Evolutionary conservation across 2,113 vertebrate species (phyloP), one percentile per base, ranked within the genome.

Genomic region (Trinectes maculatus): DNA sequence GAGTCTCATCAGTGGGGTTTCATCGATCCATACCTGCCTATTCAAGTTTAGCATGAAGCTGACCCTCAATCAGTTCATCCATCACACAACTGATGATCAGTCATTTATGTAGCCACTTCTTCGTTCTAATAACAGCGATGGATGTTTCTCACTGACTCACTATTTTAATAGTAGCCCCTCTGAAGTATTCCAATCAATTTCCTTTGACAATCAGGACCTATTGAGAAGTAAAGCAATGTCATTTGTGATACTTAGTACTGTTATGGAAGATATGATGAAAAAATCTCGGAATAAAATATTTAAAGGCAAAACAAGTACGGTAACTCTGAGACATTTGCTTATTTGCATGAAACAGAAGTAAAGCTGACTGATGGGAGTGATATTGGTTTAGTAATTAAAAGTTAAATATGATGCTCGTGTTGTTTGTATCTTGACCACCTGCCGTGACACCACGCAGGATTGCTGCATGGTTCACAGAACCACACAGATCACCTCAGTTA

Each of bases 181-280:
- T 31, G n/a, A 36, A 8, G 16, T 15, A 16, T 16, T 66, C 55
- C 79, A 85, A 80, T 85, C 71, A 81, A 55, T 22, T 16, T 65
- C 68, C 53, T 71, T 79, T 83, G 53, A 44, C 51, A 87, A 81
- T 87, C 77, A 83, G 24, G 5, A 19, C 13, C 34, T 59, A 61
- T 80, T 76, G 65, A 34, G 19, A 47, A 48, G 51, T 5, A 49
- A 64, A 56, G 6, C 1, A 29, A 11, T 15, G 26, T 55, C 44
- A 43, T 52, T 42, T 39, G 16, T 28, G 3, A 2, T 7, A 31
- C 43, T 24, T 33, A 12, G 34, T 4, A 13, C 12, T 36, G 10
- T 12, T 36, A 2, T 36, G 34, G 11, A 36, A 36, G 31, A 36
- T 36, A 11, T 36, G 11, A 36, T 10, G 8, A 36, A 36, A 36